Evolutionary conservation across 92 coral and sea anemone genomes (phyloP).

Genomic region (Anthopleura xanthogrammica): DNA sequence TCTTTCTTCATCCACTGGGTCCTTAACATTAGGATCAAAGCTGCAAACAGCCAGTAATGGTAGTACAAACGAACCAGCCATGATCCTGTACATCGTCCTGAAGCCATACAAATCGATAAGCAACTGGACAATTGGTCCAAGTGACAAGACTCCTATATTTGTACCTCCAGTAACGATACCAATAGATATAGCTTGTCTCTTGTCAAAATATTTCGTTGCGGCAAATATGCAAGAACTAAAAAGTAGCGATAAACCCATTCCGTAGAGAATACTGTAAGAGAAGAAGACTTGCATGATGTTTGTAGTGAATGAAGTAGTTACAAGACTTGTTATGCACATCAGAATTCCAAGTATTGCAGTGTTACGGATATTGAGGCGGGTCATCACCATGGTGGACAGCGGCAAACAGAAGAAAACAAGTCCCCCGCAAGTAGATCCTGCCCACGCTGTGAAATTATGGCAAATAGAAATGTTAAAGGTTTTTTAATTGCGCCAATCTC

Average conservation of each 20-base stretch:
- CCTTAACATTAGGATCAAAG: constrained; percentile 13
- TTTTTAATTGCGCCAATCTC: neutral
- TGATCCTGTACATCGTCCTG: constrained; percentile 25
- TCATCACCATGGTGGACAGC: constrained; percentile 6
- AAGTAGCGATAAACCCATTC: constrained; percentile 12
- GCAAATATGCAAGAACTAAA: neutral
- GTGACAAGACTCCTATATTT: neutral
- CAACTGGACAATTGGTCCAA: constrained; percentile 14
- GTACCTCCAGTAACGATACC: neutral
- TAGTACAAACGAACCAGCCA: constrained; percentile 17
- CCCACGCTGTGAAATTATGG: neutral
- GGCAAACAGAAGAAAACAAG: constrained; percentile 6
- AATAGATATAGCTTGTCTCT: constrained; percentile 2
- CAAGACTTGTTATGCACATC: constrained; percentile 1
- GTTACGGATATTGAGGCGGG: constrained; percentile 7
- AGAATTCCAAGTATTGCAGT: constrained; percentile 8
- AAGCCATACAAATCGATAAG: constrained; percentile 16
- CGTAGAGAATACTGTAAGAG: constrained; percentile 18
- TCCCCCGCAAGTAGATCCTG: constrained; percentile 8
- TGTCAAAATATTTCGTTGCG: constrained; percentile 6
- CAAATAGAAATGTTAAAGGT: neutral
- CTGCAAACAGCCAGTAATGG: neutral
- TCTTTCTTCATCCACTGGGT: neutral
- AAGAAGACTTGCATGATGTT: constrained; percentile 11
- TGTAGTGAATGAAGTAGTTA: constrained; percentile 1